These are phyloP conservation scores for Dryadula phaetusa DNA, from an alignment of 2,888 invertebrate genomes.

Conservation along the genomic window DNA sequence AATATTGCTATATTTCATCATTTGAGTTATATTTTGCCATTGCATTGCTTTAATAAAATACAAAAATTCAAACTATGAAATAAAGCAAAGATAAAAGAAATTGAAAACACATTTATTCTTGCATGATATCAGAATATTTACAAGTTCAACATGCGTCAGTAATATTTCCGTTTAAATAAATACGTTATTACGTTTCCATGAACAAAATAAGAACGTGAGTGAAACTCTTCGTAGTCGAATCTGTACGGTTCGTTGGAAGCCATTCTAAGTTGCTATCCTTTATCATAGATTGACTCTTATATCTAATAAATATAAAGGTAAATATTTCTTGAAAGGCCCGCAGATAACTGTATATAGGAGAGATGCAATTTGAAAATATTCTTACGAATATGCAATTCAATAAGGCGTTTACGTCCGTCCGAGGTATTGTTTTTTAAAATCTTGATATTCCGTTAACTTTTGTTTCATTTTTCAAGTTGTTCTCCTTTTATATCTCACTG, in stretches of 20 bases:
- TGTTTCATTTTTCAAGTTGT: neutral
- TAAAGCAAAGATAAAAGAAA: conserved; percentile 2
- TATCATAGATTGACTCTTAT: neutral
- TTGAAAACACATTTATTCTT: neutral
- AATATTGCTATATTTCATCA: too few species aligned
- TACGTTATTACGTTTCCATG: conserved; percentile 1
- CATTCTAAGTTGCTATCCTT: neutral
- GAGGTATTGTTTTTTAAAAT: conserved; percentile 19
- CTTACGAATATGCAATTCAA: conserved; percentile 24
- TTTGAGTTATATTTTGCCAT: too few species aligned
- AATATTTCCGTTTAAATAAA: conserved; percentile 11
- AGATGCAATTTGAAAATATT: conserved; percentile 32
- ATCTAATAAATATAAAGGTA: neutral
- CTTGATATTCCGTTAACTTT: conserved; percentile 3
- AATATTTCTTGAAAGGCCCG: neutral
- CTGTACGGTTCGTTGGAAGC: neutral
- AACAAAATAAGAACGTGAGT: conserved; percentile 15
- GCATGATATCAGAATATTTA: neutral
- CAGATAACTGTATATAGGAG: neutral
- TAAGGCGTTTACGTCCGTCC: conserved; percentile 14
- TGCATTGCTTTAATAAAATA: too few species aligned
- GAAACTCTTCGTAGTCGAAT: conserved; percentile 14
- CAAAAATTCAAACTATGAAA: too few species aligned
- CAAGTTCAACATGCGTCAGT: neutral
- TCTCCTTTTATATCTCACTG: neutral